phyloP scores from a whole-genome alignment of 2,888 invertebrate genomes.

The Zaprionus lineosus region DNA sequence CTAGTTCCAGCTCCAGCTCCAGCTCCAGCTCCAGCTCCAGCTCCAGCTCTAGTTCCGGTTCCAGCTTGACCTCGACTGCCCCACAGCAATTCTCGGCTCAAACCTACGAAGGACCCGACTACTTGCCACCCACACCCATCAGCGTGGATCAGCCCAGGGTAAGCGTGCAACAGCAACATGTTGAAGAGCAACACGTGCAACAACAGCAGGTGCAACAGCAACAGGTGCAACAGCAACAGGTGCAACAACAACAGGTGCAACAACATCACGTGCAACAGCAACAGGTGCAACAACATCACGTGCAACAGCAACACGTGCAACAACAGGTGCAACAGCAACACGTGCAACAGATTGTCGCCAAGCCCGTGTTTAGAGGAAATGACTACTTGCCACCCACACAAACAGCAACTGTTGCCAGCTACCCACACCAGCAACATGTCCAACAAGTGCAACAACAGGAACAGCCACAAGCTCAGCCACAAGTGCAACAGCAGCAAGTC shows the following conservation, averaged over 20 bases:
- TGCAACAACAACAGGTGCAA: constrained; percentile 25
- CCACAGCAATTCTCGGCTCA: constrained; percentile 23
- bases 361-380: constrained; percentile 5
- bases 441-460: constrained; percentile 14
- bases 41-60: constrained; percentile 1
- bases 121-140: constrained; percentile 33
- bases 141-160: too few species aligned
- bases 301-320: constrained; percentile 15
- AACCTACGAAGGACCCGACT: constrained; percentile 45
- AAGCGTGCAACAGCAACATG: too few species aligned
- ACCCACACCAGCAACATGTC: constrained; percentile 10
- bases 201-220: constrained; percentile 14
- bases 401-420: constrained; percentile 12
- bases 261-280: constrained; percentile 1
- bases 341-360: background rate
- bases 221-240: constrained; percentile 18
- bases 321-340: constrained; percentile 1
- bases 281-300: too few species aligned
- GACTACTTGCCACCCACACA: constrained; percentile 21
- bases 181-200: constrained; percentile 5
- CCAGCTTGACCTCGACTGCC: constrained; percentile 24
- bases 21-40: constrained; percentile 7
- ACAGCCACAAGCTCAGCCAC: constrained; percentile 2
- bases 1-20: constrained; percentile 37
- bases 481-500: constrained; percentile 21